Percentiles rank a stretch among this genome's conserved stretches.
These are phyloP conservation scores for Araneus ventricosus DNA, from an alignment of 1,140 invertebrate genomes.

Conservation along the genomic window DNA sequence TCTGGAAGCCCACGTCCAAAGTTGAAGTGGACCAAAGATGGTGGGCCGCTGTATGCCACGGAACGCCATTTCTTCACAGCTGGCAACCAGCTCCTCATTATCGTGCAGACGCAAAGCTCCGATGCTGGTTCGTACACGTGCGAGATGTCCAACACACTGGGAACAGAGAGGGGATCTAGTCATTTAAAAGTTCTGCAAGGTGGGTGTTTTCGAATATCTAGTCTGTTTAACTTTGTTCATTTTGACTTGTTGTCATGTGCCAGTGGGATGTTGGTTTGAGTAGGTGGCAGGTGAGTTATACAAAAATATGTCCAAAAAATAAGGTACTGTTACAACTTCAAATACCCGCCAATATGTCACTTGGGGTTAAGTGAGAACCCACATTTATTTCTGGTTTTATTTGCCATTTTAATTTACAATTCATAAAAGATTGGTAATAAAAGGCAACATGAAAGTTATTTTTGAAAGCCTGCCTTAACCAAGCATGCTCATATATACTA, in stretches of 20 bases:
- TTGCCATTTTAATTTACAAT: too few relatives aligned
- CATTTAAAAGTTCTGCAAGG: slow-evolving; percentile 82
- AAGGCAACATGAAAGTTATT: not conserved
- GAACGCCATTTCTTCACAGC: slow-evolving; percentile 91
- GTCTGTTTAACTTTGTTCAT: not conserved
- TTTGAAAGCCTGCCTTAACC: not conserved
- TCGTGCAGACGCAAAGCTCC: slow-evolving; percentile 87
- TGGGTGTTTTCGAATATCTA: slow-evolving; percentile 77
- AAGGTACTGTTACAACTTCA: too few relatives aligned
- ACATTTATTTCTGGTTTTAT: too few relatives aligned
- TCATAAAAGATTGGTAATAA: too few relatives aligned
- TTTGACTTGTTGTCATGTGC: too few relatives aligned
- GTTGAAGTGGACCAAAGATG: slow-evolving; percentile 94
- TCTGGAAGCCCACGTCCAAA: slow-evolving; percentile 89
- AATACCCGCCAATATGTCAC: too few relatives aligned
- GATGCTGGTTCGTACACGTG: slow-evolving; percentile 95
- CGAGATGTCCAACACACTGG: slow-evolving; percentile 86
- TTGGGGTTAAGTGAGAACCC: too few relatives aligned
- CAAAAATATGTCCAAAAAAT: too few relatives aligned
- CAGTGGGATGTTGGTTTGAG: not conserved
- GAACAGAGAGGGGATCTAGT: slow-evolving; percentile 82
- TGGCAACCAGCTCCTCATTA: slow-evolving; percentile 92
- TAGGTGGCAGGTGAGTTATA: too few relatives aligned
- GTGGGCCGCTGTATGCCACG: slow-evolving; percentile 84
- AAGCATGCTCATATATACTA: too few relatives aligned